Base-by-base conservation (phyloP, 2,888 invertebrate species). In the Xanthostigma xanthostigma region DNA sequence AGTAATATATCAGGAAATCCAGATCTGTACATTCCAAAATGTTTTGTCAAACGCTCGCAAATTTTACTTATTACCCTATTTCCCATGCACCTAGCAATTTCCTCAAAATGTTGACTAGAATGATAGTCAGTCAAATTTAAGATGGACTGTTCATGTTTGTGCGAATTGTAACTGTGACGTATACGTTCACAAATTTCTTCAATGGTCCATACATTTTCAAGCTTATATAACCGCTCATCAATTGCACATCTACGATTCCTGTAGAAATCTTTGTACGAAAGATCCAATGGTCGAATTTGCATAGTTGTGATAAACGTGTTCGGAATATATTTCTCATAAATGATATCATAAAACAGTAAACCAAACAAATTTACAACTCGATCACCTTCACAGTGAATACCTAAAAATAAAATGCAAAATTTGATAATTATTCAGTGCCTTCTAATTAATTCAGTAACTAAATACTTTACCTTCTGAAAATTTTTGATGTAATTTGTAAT, bases 1-100 rank as follows among this genome's bases (percentile, higher is more conserved):
- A 91, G 64, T 9, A 84, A 76, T 36, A 92, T 75, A 68, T 92
- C 91, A 0, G 92, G 91, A 66, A 91, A 83, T 36, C 91, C 91
- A 56, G 80, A 75, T 50, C 72, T 71, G 53, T 78, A 73, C 55
- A 75, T 68, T n/a, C 73, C 67, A 59, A 75, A 79, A 65, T 79
- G 67, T 2, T 59, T 59, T 0, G 78, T 74, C 42, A 85, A 66
- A 35, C 79, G 72, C 46, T 73, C 66, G 53, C 80, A 80, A 45
- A 86, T 70, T 13, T 72, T 71, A 9, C 70, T 60, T 37, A 79
- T 60, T 1, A 71, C 64, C n/a, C 59, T 53, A 27, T 70, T 59
- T 10, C 77, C 75, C 48, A 84, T 64, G 52, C 81, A 79, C 1
- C 53, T 44, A 11, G 74, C 60, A 46, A 81, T 66, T 36, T 63